Conservation (phyloP, 2,113 vertebrate genomes). For the Misgurnus mizolepis region DNA sequence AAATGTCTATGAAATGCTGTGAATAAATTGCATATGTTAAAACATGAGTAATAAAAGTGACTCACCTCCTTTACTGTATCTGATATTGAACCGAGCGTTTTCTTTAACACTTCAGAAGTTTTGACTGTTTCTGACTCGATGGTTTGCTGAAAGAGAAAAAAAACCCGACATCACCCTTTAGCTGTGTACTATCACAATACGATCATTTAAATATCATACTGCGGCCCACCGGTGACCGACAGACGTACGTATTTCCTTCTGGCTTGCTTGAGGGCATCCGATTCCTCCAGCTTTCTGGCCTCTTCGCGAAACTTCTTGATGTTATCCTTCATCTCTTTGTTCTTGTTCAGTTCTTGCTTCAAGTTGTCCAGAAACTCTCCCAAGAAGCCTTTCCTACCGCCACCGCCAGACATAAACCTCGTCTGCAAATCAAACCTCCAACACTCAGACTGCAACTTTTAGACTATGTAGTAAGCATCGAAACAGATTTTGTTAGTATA, state of each 20-base stretch:
- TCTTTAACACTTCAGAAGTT: slow-evolving; percentile 89
- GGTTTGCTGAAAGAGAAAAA: slow-evolving; percentile 78
- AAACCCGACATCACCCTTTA: neutral
- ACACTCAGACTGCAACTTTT: too few relatives aligned
- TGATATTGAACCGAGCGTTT: slow-evolving; percentile 84
- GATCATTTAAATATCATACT: neutral
- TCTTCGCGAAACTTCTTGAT: slow-evolving; percentile 94
- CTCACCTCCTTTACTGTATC: slow-evolving; percentile 91
- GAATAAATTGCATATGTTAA: neutral
- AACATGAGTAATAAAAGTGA: neutral
- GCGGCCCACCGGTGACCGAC: too few relatives aligned
- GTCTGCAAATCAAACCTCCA: slow-evolving; percentile 52
- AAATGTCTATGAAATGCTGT: neutral
- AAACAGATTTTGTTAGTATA: neutral
- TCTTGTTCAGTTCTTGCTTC: slow-evolving; percentile 92
- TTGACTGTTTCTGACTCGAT: slow-evolving; percentile 94
- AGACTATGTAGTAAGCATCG: too few relatives aligned
- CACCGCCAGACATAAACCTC: slow-evolving; percentile 65
- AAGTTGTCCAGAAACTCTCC: slow-evolving; percentile 90
- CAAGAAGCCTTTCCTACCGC: slow-evolving; percentile 87
- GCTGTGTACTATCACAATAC: too few relatives aligned
- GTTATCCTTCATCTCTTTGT: slow-evolving; percentile 97
- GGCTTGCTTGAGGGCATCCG: slow-evolving; percentile 87
- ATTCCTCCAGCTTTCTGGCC: slow-evolving; percentile 92
- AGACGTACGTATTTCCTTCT: slow-evolving; percentile 91